phyloP scores from a whole-genome alignment of 2,113 vertebrate genomes.

The Chaetodon trifascialis region DNA sequence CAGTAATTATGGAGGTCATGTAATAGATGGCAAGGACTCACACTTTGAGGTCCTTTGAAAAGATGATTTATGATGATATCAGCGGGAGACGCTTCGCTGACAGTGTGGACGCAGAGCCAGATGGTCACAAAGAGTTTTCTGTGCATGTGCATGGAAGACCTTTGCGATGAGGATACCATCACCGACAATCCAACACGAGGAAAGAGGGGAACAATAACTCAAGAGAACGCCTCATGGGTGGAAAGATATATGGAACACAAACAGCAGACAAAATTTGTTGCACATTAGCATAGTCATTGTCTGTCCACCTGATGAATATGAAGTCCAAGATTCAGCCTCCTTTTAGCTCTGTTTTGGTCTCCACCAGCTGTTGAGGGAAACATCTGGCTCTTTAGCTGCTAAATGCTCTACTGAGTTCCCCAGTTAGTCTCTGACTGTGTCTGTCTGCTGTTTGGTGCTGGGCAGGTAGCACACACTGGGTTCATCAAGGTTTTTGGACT shows the following conservation, averaged over 20 bases:
- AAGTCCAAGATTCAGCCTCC: too few relatives aligned
- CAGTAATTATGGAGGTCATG: constrained; percentile 43
- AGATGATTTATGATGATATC: constrained; percentile 68
- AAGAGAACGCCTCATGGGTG: not conserved
- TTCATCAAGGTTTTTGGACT: too few relatives aligned
- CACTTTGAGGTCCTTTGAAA: constrained; percentile 60
- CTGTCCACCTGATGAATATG: too few relatives aligned
- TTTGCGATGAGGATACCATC: constrained; percentile 29
- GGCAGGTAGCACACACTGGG: too few relatives aligned
- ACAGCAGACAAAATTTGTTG: too few relatives aligned
- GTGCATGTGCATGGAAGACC: constrained; percentile 20
- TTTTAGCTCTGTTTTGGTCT: too few relatives aligned
- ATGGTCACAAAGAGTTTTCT: constrained; percentile 68
- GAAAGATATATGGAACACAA: constrained; percentile 2
- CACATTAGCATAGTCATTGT: too few relatives aligned
- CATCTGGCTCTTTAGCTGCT: too few relatives aligned
- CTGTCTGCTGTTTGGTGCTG: too few relatives aligned
- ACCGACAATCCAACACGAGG: not conserved
- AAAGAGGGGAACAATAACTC: constrained; percentile 19
- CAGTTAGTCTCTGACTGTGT: too few relatives aligned
- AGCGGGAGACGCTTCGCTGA: constrained; percentile 50
- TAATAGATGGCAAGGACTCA: constrained; percentile 37
- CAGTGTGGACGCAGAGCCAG: constrained; percentile 57
- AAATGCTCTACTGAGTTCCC: too few relatives aligned
- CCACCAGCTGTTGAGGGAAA: too few relatives aligned